Conservation (phyloP, 2,888 invertebrate genomes). For the Archips crataeganus region DNA sequence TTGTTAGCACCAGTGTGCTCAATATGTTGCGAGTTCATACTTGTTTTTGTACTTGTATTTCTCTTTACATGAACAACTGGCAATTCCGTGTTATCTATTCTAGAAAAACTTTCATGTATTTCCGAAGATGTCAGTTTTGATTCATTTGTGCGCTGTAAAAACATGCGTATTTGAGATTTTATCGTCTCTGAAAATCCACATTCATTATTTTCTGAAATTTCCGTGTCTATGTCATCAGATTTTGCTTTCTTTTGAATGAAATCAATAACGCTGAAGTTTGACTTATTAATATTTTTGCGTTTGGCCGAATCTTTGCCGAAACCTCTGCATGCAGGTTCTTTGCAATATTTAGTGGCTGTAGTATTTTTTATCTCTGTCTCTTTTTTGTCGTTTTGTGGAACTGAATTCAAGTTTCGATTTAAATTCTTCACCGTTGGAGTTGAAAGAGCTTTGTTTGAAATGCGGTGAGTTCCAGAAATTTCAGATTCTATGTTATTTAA, state of each 20-base stretch:
- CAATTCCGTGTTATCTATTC: conserved; percentile 19
- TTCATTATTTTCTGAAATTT: conserved; percentile 45
- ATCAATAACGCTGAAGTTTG: conserved; percentile 68
- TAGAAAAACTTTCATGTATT: conserved; percentile 47
- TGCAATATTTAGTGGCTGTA: conserved; percentile 11
- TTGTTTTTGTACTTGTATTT: neutral
- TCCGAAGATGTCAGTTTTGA: conserved; percentile 43
- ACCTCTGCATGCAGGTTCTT: conserved; percentile 12
- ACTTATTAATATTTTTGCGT: conserved; percentile 48
- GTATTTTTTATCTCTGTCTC: conserved; percentile 42
- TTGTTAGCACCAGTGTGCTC: neutral
- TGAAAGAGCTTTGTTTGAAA: neutral
- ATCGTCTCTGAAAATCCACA: conserved; percentile 66
- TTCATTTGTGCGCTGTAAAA: conserved; percentile 54
- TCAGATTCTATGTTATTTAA: conserved; percentile 72
- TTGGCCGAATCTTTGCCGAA: conserved; percentile 43
- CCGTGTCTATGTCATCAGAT: conserved; percentile 49
- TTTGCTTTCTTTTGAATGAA: conserved; percentile 60
- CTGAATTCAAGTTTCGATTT: neutral
- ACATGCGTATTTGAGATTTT: conserved; percentile 65
- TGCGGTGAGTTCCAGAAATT: conserved; percentile 51
- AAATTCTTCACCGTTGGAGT: neutral
- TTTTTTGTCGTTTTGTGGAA: neutral
- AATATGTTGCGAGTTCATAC: neutral
- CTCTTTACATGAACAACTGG: conserved; percentile 23